Conservation (phyloP, 1,140 invertebrate genomes). For the Drosophila pectinifera region DNA sequence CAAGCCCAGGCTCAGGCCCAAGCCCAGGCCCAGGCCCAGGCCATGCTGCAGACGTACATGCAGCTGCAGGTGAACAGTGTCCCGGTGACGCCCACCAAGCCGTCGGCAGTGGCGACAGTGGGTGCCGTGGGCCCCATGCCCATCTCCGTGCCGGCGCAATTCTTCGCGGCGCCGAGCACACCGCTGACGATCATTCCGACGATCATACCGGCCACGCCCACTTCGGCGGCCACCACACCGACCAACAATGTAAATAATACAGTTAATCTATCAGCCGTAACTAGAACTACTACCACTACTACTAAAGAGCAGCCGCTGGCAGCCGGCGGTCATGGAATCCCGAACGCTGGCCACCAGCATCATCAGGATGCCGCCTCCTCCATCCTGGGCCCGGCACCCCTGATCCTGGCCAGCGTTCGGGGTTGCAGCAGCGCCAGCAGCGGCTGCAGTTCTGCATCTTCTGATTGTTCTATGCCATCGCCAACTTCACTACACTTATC, state of each 20-base stretch:
- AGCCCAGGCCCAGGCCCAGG: conserved; percentile 66
- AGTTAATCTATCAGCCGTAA: conserved; percentile 84
- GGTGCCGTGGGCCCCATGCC: conserved; percentile 37
- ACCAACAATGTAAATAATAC: conserved; percentile 83
- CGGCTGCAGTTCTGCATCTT: conserved; percentile 84
- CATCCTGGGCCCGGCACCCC: conserved; percentile 44
- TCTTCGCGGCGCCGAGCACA: conserved; percentile 73
- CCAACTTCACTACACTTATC: conserved; percentile 85
- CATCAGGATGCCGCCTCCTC: conserved; percentile 17
- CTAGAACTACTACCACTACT: conserved; percentile 82
- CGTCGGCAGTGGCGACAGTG: conserved; percentile 33
- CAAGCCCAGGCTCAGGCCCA: conserved; percentile 59
- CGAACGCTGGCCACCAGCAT: conserved; percentile 20
- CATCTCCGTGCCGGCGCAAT: conserved; percentile 50
- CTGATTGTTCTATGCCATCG: conserved; percentile 85
- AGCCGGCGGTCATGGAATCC: conserved; percentile 45
- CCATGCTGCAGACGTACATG: conserved; percentile 83
- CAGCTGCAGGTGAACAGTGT: conserved; percentile 80
- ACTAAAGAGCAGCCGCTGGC: conserved; percentile 75
- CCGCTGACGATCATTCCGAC: conserved; percentile 78
- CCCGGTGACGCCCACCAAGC: conserved; percentile 72
- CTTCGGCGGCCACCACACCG: conserved; percentile 77
- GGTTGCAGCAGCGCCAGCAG: conserved; percentile 77
- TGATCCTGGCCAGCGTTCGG: conserved; percentile 31
- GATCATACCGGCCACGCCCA: conserved; percentile 72